Conservation (phyloP, 2,888 invertebrate genomes). For the Orgyia antiqua region DNA sequence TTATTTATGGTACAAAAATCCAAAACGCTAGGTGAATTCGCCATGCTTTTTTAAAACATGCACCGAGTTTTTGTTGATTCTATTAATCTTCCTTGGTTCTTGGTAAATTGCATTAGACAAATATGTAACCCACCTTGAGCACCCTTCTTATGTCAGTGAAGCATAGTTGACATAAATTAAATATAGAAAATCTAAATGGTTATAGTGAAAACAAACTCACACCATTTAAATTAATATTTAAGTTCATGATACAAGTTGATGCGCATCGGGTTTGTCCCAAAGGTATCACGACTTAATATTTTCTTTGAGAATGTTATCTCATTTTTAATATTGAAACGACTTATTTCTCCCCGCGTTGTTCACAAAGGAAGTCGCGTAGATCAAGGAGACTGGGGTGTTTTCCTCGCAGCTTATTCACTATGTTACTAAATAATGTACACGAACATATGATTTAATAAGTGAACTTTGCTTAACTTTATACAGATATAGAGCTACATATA, state of each 20-base stretch:
- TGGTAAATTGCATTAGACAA: too few species aligned
- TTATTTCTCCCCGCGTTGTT: constrained; percentile 55
- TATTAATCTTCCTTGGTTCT: too few species aligned
- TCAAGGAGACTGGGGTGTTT: constrained; percentile 40
- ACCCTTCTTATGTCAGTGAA: too few species aligned
- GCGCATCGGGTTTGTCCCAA: constrained; percentile 62
- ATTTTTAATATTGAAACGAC: constrained; percentile 71
- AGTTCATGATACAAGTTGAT: constrained; percentile 69
- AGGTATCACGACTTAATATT: constrained; percentile 72
- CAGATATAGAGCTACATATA: too few species aligned
- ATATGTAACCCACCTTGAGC: too few species aligned
- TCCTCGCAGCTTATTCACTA: constrained; percentile 20
- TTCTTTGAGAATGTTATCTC: constrained; percentile 73
- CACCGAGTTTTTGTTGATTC: too few species aligned
- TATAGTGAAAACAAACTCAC: constrained; percentile 49
- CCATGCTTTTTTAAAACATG: too few species aligned
- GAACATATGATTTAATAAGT: constrained; percentile 27
- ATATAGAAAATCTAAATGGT: too few species aligned
- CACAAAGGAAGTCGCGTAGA: constrained; percentile 61
- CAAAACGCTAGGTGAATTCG: too few species aligned
- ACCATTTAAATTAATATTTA: constrained; percentile 67
- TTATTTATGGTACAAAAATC: too few species aligned
- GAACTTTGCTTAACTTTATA: constrained; percentile 20
- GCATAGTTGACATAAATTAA: too few species aligned
- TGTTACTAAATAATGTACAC: constrained; percentile 25